Conservation (phyloP, 2,113 vertebrate species). For the Crypturellus undulatus region DNA sequence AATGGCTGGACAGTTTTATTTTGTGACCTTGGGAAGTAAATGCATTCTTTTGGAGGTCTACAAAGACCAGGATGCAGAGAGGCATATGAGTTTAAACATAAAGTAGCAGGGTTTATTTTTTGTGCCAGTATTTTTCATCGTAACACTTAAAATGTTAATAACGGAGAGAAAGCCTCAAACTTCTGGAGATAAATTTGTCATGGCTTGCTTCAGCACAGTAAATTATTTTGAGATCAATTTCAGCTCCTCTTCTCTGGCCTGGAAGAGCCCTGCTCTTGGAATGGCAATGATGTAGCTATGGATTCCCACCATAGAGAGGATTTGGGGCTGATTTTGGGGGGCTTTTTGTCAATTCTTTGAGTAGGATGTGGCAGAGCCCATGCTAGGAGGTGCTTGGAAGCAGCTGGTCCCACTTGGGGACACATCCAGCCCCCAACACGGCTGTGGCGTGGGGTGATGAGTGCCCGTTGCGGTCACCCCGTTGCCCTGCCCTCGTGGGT, state of each 20-base stretch:
- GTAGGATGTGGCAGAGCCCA: neutral
- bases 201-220: neutral
- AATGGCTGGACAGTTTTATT: slow-evolving; percentile 37
- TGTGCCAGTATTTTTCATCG: neutral
- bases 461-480: neutral
- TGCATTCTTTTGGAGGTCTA: neutral
- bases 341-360: neutral
- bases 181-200: slow-evolving; percentile 6
- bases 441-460: neutral
- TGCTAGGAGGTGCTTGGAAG: neutral
- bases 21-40: neutral
- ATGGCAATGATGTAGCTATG: neutral
- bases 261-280: neutral
- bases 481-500: neutral
- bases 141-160: slow-evolving; percentile 24
- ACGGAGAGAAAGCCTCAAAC: slow-evolving; percentile 16
- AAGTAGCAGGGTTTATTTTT: slow-evolving; percentile 6
- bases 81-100: neutral
- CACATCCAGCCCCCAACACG: rapidly evolving
- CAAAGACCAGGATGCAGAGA: neutral
- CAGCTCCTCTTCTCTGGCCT: neutral
- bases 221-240: slow-evolving; percentile 9
- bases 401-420: rapidly evolving
- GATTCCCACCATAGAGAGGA: neutral
- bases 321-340: neutral